Percentiles rank a stretch among this genome's conserved stretches.
These are phyloP conservation scores for Mellivora capensis DNA, from an alignment of 2,113 vertebrate species.

Conservation along the genomic window DNA sequence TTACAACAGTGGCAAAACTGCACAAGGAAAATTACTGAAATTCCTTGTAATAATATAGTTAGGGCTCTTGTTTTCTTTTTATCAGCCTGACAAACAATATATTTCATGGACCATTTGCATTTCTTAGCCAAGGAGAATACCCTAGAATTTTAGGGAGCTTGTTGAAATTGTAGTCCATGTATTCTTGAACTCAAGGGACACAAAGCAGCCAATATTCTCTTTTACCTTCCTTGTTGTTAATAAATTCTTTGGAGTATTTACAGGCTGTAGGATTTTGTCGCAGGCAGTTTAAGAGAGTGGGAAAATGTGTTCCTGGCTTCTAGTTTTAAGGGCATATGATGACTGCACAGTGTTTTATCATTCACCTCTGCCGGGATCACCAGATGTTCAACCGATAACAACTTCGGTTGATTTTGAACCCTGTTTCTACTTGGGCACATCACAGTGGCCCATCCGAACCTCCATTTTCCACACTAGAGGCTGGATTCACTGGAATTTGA, in stretches of 20 bases:
- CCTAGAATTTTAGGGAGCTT: not conserved
- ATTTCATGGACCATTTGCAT: not conserved
- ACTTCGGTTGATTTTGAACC: not conserved
- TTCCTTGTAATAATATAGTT: not conserved
- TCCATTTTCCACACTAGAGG: not conserved
- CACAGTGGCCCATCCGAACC: not conserved
- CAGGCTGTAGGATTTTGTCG: not conserved
- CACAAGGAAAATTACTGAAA: not conserved
- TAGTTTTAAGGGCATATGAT: not conserved
- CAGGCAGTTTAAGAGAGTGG: not conserved
- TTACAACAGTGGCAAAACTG: not conserved
- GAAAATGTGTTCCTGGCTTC: not conserved
- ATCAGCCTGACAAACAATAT: not conserved
- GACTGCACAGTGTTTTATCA: not conserved
- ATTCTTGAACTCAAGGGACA: not conserved
- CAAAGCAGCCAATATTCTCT: not conserved
- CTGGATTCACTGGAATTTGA: not conserved
- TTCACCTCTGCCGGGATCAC: accelerated
- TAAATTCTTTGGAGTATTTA: not conserved
- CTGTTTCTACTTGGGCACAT: not conserved
- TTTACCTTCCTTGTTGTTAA: not conserved
- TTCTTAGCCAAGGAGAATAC: not conserved
- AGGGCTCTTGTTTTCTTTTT: not conserved
- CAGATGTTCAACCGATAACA: not conserved
- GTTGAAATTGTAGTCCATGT: not conserved